A percentile compares a stretch with the other conserved stretches of the same genome.
phyloP scores from a whole-genome alignment of 1,140 invertebrate genomes.

The Pogonus chalceus region DNA sequence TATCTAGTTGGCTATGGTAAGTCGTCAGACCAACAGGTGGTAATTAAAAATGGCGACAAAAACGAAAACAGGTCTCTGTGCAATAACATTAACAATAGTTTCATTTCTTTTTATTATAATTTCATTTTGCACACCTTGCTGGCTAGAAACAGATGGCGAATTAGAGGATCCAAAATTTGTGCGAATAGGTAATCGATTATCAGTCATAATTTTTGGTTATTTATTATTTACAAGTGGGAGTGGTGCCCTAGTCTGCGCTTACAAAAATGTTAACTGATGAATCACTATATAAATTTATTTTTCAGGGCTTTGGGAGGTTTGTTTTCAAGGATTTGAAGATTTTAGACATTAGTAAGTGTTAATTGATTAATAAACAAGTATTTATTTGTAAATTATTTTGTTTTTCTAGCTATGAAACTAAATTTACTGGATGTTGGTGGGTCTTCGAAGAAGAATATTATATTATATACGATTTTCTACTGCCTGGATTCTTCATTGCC shows the following conservation, averaged over 20 bases:
- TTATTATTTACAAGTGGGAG: constrained; percentile 9
- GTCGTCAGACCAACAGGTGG: not conserved
- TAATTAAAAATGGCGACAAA: constrained; percentile 39
- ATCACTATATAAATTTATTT: constrained; percentile 19
- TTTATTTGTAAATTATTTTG: not conserved
- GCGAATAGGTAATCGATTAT: constrained; percentile 57
- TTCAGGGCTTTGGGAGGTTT: constrained; percentile 87
- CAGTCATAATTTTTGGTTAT: constrained; percentile 4
- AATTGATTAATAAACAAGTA: not conserved
- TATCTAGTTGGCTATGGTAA: not conserved
- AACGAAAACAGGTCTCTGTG: constrained; percentile 58
- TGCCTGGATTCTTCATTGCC: constrained; percentile 83
- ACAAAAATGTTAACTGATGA: not conserved
- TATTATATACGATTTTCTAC: constrained; percentile 71
- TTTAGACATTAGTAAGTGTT: constrained; percentile 52
- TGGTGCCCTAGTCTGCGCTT: not conserved
- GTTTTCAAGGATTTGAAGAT: constrained; percentile 76
- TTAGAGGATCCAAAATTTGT: constrained; percentile 68
- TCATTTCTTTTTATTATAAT: constrained; percentile 71
- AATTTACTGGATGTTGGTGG: constrained; percentile 80
- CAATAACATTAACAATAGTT: constrained; percentile 51
- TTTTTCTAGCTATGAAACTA: constrained; percentile 51
- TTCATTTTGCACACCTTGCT: constrained; percentile 85
- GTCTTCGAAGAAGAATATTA: constrained; percentile 89
- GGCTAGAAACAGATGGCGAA: constrained; percentile 80